Evolutionary conservation across 2,113 vertebrate species (phyloP).

Genomic region (Corythoichthys intestinalis): DNA sequence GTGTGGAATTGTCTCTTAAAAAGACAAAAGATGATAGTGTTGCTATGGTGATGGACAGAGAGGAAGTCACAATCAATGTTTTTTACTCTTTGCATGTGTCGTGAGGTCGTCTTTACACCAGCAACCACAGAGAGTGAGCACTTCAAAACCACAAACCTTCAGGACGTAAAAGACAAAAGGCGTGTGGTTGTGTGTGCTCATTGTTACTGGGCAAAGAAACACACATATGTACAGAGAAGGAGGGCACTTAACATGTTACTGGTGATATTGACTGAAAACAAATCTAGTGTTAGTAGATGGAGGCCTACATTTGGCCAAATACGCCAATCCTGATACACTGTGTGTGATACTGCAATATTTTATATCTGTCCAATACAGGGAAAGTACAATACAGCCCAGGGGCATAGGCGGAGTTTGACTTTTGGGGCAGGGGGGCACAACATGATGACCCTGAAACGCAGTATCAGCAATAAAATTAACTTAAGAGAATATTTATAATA

Average conservation of each 20-base stretch:
- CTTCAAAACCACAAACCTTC: background rate
- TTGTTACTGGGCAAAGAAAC: background rate
- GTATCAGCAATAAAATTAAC: no score
- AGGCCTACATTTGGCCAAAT: no score
- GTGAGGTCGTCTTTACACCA: background rate
- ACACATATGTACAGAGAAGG: background rate
- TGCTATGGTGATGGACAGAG: background rate
- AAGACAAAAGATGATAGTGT: background rate
- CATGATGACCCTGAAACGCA: no score
- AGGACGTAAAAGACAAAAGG: background rate
- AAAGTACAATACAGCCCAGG: no score
- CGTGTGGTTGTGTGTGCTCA: background rate
- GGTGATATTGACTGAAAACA: background rate
- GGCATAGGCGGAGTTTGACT: no score
- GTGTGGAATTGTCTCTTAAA: no score
- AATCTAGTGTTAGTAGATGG: background rate
- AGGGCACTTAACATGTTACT: background rate
- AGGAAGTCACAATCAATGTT: background rate
- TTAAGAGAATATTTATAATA: no score
- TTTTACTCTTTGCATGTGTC: background rate
- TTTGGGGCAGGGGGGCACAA: no score
- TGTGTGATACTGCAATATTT: no score
- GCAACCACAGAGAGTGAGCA: background rate
- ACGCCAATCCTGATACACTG: no score
- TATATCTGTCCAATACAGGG: no score